Evolutionary conservation across 2,888 invertebrate genomes (phyloP), one percentile per base, ranked within the genome.

Genomic region (Stenurella melanura): DNA sequence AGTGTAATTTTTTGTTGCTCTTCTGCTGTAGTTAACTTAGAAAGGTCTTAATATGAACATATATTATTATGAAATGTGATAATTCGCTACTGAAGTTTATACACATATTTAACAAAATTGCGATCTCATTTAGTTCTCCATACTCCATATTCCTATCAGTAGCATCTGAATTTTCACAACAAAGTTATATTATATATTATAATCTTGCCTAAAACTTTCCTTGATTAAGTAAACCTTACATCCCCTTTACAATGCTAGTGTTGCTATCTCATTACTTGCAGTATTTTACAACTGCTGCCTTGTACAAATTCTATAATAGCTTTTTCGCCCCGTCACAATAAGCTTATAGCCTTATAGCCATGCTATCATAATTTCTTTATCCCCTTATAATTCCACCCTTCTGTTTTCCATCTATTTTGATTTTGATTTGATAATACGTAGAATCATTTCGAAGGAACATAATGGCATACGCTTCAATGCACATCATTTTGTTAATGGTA

Each of bases 331-430:
- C 73, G 76, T 73, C 76, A 73, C 78, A 76, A 74, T 78, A 76
- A 78, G 76, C 76, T 72, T 66, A 76, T 68, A 73, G 77, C 73
- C 64, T 73, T 73, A 73, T 68, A 58, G 72, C 66, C 54, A 57
- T 73, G 73, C 71, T 69, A 79, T 73, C 73, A 80, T 80, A 82
- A 82, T 83, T 83, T 83, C 81, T 83, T 77, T 60, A 80, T 79
- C 81, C 83, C 83, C 82, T 77, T 79, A 77, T 80, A 82, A 81
- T 79, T 78, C 80, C 78, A 82, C 83, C 85, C 85, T 84, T 85
- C 85, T 84, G 82, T 82, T 84, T 84, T 85, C 85, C 84, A 84
- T 86, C 83, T 83, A 85, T 85, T 85, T 83, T 84, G 85, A 85
- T 86, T 84, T 81, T 82, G 85, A 86, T 86, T 85, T 82, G 85